Base-by-base conservation (phyloP, 2,888 invertebrate genomes). In the Acleris holmiana region DNA sequence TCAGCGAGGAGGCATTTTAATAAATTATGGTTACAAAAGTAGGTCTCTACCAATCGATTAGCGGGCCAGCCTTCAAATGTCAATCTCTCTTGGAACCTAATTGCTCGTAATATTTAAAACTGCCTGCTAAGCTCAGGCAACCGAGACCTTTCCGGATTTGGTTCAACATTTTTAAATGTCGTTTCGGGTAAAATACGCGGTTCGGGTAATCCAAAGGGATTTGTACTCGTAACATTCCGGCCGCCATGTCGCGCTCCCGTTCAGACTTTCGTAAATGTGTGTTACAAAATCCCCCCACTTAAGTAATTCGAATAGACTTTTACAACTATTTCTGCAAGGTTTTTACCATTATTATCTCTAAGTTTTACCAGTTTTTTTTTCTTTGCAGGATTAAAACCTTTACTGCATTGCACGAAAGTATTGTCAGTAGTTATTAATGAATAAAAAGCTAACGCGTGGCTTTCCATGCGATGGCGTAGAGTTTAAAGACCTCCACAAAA, bases 401-500 rank as follows among this genome's bases (percentile, higher is more conserved):
- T 49, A 64, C 54, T 53, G 59, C 54, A 41, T 10, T 17, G 54
- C 46, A 54, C 54, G 58, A 51, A 64, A 29, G 8, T 44, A 59
- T 59, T 41, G 44, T 53, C 35, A 40, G 51, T 64, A 58, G 41
- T 54, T 54, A 64, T 53, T 53, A 48, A 44, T 54, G 29, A 29
- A 29, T 19, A 48, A 47, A 56, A 54, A 47, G 51, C 41, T 59
- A 48, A 55, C 55, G 23, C 17, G 25, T 29, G 41, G 58, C 56
- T 56, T 61, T 46, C 18, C 58, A 53, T 53, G 58, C 48, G 47
- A 58, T 62, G 23, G 51, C 51, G 51, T 63, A 59, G 68, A 70
- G 73, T 74, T 73, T 69, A 74, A 73, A 73, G 73, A 74, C 71
- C 73, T 68, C 61, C 54, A 44, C 40, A 49, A 58, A 70, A 73